Base-by-base conservation (phyloP, 2,113 vertebrate genomes). In the Phocoena phocoena region DNA sequence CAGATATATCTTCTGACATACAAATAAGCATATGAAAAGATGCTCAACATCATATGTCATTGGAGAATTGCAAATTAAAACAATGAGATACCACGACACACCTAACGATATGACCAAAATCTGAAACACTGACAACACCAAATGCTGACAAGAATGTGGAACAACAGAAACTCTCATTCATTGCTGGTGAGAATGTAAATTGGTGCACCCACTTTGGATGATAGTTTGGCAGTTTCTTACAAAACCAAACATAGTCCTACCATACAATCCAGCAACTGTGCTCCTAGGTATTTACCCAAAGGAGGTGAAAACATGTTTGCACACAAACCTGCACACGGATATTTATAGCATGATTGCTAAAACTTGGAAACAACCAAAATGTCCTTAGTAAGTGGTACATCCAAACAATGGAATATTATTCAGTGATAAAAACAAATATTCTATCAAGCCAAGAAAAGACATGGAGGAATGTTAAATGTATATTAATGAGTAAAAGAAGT, bases 21-120 rank as follows among this genome's bases (percentile, higher is more conserved):
- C 74, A 93, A 36, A 77, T 83, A 77, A 71, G 23, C 65, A 53
- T 89, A 76, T n/a, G 26, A 58, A 50, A 90, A 81, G 18, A 38
- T 62, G 25, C 23, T 86, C 44, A 14, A 10, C 17, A 38, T n/a
- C 58, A 47, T 21, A 36, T 25, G 15, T 41, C 38, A 81, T 62
- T 67, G 41, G 55, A 18, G 44, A 95, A 89, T 36, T 80, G 41
- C 62, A 89, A 74, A 95, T 80, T 85, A 80, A 79, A 89, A 71
- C 55, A 67, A 13, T 11, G 3, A 95, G 71, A 73, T 31, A 20
- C 20, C 79, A 73, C 44, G 73, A 89, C 65, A 80, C 33, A 89
- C 33, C 53, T 73, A 83, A 63, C 14, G 4, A 14, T 67, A 67
- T 36, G 36, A 31, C 55, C 79, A 65, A 82, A 77, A 68, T 60